These are phyloP conservation scores for Tenualosa thibaudeaui DNA, from an alignment of 2,797 vertebrate species.

Conservation along the genomic window DNA sequence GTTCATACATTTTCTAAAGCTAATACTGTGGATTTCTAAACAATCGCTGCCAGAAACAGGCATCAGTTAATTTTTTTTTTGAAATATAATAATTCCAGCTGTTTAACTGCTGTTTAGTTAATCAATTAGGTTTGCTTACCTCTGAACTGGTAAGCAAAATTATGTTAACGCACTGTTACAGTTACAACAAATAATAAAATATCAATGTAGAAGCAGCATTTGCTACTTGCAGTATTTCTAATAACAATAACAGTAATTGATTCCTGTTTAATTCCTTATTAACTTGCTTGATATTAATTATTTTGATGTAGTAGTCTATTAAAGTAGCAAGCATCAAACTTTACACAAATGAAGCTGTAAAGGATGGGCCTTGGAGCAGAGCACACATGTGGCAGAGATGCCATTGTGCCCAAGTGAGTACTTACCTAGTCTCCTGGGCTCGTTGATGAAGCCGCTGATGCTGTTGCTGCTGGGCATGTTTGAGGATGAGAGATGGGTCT, in stretches of 20 bases:
- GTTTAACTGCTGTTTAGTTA: no score
- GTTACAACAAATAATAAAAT: background rate
- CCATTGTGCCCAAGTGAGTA: background rate
- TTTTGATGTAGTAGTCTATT: background rate
- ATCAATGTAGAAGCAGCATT: no score
- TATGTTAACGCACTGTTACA: background rate
- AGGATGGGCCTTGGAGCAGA: background rate
- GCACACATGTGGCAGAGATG: background rate
- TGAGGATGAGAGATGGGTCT: conserved; percentile 27
- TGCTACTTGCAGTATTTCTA: background rate
- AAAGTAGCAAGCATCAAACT: background rate
- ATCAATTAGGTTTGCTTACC: background rate
- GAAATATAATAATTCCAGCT: no score
- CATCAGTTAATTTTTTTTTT: no score
- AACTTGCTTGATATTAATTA: no score
- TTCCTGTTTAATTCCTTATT: no score
- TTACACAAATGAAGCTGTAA: background rate
- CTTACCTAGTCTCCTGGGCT: conserved; percentile 72
- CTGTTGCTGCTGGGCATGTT: conserved; percentile 41
- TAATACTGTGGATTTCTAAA: no score
- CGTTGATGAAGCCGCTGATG: conserved; percentile 65
- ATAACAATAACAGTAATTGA: background rate
- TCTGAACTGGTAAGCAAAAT: background rate
- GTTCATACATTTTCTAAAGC: no score
- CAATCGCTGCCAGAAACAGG: background rate